Evolutionary conservation across 2,888 invertebrate species (phyloP).

Genomic region (Drosophila peninsularis): DNA sequence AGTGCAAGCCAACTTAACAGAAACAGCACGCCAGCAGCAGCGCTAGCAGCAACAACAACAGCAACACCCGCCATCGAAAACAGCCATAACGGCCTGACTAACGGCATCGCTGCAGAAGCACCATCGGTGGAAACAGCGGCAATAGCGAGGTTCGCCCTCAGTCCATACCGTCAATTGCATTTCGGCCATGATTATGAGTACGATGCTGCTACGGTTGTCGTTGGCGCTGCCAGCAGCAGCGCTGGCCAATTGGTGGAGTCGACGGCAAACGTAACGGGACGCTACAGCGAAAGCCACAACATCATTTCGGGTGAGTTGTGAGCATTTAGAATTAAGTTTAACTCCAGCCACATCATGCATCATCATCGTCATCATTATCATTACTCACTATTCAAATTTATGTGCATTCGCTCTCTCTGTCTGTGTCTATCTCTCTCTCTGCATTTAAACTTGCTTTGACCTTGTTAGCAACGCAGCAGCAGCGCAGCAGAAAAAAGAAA

Average conservation of each 20-base stretch:
- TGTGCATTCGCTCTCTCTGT: not conserved
- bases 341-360: conserved; percentile 1
- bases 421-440: conserved; percentile 12
- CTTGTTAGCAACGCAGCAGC: conserved; percentile 67
- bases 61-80: conserved; percentile 45
- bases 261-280: conserved; percentile 25
- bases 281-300: conserved; percentile 68
- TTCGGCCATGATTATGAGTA: conserved; percentile 54
- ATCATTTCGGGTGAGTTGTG: conserved; percentile 70
- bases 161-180: conserved; percentile 57
- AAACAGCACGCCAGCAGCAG: conserved; percentile 52
- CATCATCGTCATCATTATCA: not conserved
- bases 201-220: conserved; percentile 36
- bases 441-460: conserved; percentile 76
- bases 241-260: conserved; percentile 56
- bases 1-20: conserved; percentile 71
- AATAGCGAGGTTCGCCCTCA: conserved; percentile 16
- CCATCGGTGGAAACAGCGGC: conserved; percentile 19
- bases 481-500: conserved; percentile 18
- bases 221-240: conserved; percentile 29
- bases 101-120: conserved; percentile 47
- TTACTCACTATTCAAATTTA: not conserved
- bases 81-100: conserved; percentile 50
- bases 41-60: conserved; percentile 16
- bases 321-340: conserved; percentile 1